phyloP scores from a whole-genome alignment of 2,113 vertebrate genomes.

The Psammodynastes pulverulentus region DNA sequence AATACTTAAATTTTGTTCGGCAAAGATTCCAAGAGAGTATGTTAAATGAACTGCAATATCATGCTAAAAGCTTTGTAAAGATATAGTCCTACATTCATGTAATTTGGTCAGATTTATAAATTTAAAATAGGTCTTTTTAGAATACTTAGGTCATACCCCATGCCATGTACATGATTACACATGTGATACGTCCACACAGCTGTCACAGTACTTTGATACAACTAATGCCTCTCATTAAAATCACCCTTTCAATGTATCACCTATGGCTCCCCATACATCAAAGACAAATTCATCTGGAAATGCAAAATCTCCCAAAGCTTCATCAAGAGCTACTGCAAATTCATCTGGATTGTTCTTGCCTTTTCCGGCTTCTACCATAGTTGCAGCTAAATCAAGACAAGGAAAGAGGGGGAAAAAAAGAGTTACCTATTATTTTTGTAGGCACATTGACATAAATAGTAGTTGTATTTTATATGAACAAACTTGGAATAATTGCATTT shows the following conservation, averaged over 20 bases:
- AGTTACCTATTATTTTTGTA: background rate
- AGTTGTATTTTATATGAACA: background rate
- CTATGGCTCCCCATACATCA: constrained; percentile 93
- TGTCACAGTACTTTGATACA: background rate
- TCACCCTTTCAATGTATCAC: constrained; percentile 84
- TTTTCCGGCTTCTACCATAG: constrained; percentile 92
- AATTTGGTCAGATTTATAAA: background rate
- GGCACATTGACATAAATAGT: background rate
- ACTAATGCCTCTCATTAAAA: constrained; percentile 53
- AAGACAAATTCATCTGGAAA: constrained; percentile 97
- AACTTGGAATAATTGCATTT: background rate
- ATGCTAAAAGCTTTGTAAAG: constrained; percentile 28
- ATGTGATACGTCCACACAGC: background rate
- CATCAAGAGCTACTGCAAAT: constrained; percentile 88
- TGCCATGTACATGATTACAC: background rate
- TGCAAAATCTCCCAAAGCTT: constrained; percentile 92
- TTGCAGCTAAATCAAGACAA: constrained; percentile 76
- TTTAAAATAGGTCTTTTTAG: background rate
- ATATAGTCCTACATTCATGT: constrained; percentile 8
- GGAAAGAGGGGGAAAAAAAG: too few relatives aligned
- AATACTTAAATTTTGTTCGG: constrained; percentile 24
- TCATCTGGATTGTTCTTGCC: constrained; percentile 93
- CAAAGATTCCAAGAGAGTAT: constrained; percentile 29
- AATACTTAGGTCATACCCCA: background rate
- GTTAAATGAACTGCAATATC: constrained; percentile 9